Base-by-base conservation (phyloP, 2,797 vertebrate genomes). In the Gymnodraco acuticeps region DNA sequence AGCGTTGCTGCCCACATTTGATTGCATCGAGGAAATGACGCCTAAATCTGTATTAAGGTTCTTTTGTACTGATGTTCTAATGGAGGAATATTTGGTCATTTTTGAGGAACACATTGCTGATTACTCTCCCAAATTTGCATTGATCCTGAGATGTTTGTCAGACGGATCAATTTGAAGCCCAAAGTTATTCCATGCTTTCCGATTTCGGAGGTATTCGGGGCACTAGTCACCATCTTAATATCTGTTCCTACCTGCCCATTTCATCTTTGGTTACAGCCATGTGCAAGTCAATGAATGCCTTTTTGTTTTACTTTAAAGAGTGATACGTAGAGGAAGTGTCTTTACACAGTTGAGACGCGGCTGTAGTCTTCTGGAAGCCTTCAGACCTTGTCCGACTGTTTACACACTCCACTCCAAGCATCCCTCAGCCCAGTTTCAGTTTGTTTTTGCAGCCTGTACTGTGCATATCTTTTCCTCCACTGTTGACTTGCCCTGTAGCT, bases 371-470 rank as follows among this genome's bases (percentile, higher is more conserved):
- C 64, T 43, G 60, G 73, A 83, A 68, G 51, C 56, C 48, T 19
- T 75, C 68, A 53, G 74, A 66, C 71, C 54, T 38, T 52, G 58
- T 81, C 64, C 23, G 46, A 77, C 84, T 84, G 88, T 90, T 92
- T 78, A 92, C 90, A 87, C 88, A 90, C 86, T 90, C 88, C 91
- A 85, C 81, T 82, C 83, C 33, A 41, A 78, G 88, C 89, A 85
- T 91, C 89, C 84, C 72, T 78, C 70, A 45, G 82, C 85, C 81
- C 80, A 45, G 86, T 80, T 80, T 86, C 76, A 56, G 77, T 89
- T 83, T 81, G 80, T 85, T 81, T 83, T 80, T 77, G 79, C 78
- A 38, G 63, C 86, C 78, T 83, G 83, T 85, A 84, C 75, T 91
- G 83, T 85, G 84, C 85, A 85, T 86, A 77, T 76, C 16, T 63